Base-by-base conservation (phyloP, 2,113 vertebrate species). In the Sceloporus tristichus region DNA sequence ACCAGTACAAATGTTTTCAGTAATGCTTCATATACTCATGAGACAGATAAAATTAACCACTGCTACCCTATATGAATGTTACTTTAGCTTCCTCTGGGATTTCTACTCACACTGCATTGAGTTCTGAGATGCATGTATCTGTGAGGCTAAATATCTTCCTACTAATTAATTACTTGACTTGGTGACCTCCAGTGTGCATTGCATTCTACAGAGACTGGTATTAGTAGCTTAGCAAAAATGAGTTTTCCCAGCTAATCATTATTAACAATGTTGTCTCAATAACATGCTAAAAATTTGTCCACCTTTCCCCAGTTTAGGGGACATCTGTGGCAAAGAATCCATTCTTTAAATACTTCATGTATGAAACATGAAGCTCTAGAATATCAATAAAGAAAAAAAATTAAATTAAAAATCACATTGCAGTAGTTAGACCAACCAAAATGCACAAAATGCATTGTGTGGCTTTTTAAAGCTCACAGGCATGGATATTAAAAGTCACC, bases 11-110 rank as follows among this genome's bases (percentile, higher is more conserved):
- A 34, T 86, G 83, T 88, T 90, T 90, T 56, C 77, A 86, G 23
- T 87, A 87, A 82, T 80, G 16, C 6, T 82, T 86, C 66, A 40
- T 90, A 88, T 88, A 62, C 66, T 88, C 54, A 71, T 59, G 77
- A 88, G 29, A 90, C 19, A 29, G 78, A 87, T 79, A 86, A 93
- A 94, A 92, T 89, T 88, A 90, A 79, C 75, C 48, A 48, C 4
- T 62, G 82, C 59, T 80, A 53, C 83, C 16, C 29, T 48, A 7
- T 79, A 65, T 76, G 48, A 85, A 77, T 93, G 42, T 80, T 87
- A 25, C 1, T 87, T 71, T 83, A 89, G 53, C 25, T 90, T 90
- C 59, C 73, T 70, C 59, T 83, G 82, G 68, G 65, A 7, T 68
- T 71, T 89, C 25, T 62, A 82, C 42, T 84, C 65, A 90, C 19